Base-by-base conservation (phyloP, 37 sponge, comb jelly and placozoan species). In the Crambe crambe region DNA sequence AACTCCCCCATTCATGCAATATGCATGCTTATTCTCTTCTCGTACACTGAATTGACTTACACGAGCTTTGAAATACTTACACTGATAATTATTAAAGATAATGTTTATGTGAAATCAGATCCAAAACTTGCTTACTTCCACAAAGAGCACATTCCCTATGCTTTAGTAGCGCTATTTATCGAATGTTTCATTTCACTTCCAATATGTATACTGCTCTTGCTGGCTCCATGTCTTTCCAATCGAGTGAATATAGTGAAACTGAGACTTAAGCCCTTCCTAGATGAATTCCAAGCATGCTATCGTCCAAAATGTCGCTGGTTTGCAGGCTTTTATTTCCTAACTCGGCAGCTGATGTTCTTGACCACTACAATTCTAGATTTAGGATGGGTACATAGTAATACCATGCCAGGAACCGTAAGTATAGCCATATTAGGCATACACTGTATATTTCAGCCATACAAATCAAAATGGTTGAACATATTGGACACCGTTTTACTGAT, bases 281-380 rank as follows among this genome's bases (percentile, higher is more conserved):
- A 85, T 78, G 85, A 85, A 57, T 85, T 64, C 51, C 85, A 85
- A 37, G 71, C 78, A 21, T 85, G 85, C 73, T 85, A 85, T 42
- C 62, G 65, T 17, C 39, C 36, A 2, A 26, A 85, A 26, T 71
- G 64, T 60, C 85, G 85, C 58, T 72, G 71, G 58, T 85, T 85
- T 85, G 78, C 78, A 29, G 85, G 85, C 37, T 85, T 44, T 43
- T 85, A 85, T 64, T 58, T 85, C 43, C 39, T 56, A 25, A 29
- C 36, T 29, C 59, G 78, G 12, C 78, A 85, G 58, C 23, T 85
- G 63, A 68, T 85, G 58, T 77, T 35, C 23, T 27, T 85, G 37
- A 21, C 76, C 18, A 37, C 57, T 57, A 36, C 25, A 22, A 40
- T 70, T 8, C 40, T 9, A 12, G 32, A 65, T 30, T 2, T 12